Evolutionary conservation across 2,797 vertebrate genomes (phyloP).

Genomic region (Erethizon dorsatum): DNA sequence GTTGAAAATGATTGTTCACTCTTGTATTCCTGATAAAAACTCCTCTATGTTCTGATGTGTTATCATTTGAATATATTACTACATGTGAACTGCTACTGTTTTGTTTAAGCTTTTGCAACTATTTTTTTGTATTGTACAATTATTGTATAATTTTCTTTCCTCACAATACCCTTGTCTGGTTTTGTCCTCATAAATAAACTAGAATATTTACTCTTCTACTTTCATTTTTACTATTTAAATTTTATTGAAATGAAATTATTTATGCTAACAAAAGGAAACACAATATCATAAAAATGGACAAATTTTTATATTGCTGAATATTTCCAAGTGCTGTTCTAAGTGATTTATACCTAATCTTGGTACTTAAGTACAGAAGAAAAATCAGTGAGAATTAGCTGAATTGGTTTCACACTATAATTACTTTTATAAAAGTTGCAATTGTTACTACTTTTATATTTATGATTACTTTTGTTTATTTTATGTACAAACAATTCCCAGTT

Average conservation of each 20-base stretch:
- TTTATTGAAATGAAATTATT: not conserved
- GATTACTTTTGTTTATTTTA: not conserved
- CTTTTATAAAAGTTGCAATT: not conserved
- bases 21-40: not conserved
- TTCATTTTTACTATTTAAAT: not conserved
- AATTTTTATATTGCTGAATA: not conserved
- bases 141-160: not conserved
- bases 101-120: not conserved
- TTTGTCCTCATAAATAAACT: not conserved
- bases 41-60: not conserved
- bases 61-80: not conserved
- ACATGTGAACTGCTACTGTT: not conserved
- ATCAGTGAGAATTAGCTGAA: not conserved
- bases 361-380: not conserved
- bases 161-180: not conserved
- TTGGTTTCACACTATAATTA: slow-evolving; percentile 13
- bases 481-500: not conserved
- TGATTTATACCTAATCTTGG: not conserved
- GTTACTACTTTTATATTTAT: not conserved
- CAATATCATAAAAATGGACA: not conserved
- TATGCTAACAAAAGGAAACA: not conserved
- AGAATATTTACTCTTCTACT: not conserved
- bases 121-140: not conserved
- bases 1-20: not conserved
- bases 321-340: not conserved